Conservation (phyloP, 2,888 invertebrate genomes). For the Chymomyza fuscimana region DNA sequence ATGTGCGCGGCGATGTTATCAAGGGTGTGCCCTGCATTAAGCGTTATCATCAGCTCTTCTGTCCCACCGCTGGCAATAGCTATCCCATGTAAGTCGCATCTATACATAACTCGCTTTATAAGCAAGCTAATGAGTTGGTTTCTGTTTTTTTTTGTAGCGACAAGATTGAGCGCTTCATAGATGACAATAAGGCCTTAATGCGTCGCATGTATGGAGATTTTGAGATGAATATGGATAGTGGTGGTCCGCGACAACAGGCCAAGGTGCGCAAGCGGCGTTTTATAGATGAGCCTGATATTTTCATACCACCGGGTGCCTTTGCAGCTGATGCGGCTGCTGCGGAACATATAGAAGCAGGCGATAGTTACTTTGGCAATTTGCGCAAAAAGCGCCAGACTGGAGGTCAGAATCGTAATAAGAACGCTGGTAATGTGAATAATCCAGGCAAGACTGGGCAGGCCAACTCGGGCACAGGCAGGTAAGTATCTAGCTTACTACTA, state of each 20-base stretch:
- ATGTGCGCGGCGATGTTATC: slow-evolving; percentile 92
- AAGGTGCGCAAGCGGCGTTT: slow-evolving; percentile 78
- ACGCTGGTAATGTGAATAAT: slow-evolving; percentile 15
- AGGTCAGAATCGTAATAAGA: slow-evolving; percentile 52
- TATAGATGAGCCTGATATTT: slow-evolving; percentile 78
- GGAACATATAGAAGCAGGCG: slow-evolving; percentile 80
- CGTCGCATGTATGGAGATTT: slow-evolving; percentile 96
- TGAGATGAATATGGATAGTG: slow-evolving; percentile 82
- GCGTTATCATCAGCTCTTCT: slow-evolving; percentile 92
- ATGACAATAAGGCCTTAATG: slow-evolving; percentile 96
- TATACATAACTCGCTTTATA: neutral
- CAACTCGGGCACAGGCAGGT: slow-evolving; percentile 60
- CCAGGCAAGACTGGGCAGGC: slow-evolving; percentile 48
- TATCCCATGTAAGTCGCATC: slow-evolving; percentile 90
- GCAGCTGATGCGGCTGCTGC: slow-evolving; percentile 82
- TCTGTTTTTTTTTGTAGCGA: slow-evolving; percentile 83
- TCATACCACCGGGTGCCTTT: slow-evolving; percentile 80
- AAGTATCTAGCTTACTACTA: neutral
- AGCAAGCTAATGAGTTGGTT: slow-evolving; percentile 10
- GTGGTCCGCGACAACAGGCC: slow-evolving; percentile 80
- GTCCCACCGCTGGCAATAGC: slow-evolving; percentile 93
- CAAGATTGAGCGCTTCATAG: slow-evolving; percentile 94
- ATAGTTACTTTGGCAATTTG: slow-evolving; percentile 82
- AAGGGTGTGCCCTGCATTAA: slow-evolving; percentile 95
- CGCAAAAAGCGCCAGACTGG: slow-evolving; percentile 81